phyloP scores from a whole-genome alignment of 2,888 invertebrate genomes.

The Yponomeuta sedellus region DNA sequence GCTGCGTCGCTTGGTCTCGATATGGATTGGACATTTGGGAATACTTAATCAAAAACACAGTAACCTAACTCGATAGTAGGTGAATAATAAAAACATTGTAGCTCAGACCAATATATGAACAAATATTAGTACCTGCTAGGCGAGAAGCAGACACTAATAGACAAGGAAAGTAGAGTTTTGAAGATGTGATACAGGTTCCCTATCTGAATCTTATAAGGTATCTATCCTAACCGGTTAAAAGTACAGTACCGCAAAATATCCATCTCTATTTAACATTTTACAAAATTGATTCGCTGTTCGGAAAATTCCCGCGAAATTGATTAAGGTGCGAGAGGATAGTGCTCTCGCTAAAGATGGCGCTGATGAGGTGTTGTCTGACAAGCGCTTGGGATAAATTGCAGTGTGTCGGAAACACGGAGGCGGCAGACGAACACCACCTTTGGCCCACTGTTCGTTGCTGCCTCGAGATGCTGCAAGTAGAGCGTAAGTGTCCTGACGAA shows the following conservation, averaged over 20 bases:
- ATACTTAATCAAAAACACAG: neutral
- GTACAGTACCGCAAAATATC: neutral
- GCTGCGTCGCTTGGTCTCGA: neutral
- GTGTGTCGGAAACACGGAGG: conserved; percentile 3
- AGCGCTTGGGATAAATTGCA: conserved; percentile 12
- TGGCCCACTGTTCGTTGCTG: neutral
- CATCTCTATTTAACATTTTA: neutral
- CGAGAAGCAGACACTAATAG: too few species aligned
- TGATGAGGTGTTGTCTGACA: conserved; percentile 15
- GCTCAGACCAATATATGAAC: too few species aligned
- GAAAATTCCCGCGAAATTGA: conserved; percentile 7
- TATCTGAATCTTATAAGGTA: too few species aligned
- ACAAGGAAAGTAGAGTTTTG: too few species aligned
- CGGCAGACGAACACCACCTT: neutral
- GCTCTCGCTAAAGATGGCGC: conserved; percentile 9
- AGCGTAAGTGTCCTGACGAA: too few species aligned
- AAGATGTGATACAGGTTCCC: too few species aligned
- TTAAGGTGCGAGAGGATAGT: conserved; percentile 9
- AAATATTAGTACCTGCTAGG: too few species aligned
- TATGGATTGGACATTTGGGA: neutral
- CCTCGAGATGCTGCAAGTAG: neutral
- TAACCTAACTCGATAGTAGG: neutral
- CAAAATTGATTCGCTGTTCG: neutral
- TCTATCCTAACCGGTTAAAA: neutral
- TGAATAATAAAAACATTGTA: too few species aligned